A percentile compares a stretch with the other conserved stretches of the same genome.
Conservation (phyloP, 53 echinoderm and acorn worm species). For the Antedon mediterranea region DNA sequence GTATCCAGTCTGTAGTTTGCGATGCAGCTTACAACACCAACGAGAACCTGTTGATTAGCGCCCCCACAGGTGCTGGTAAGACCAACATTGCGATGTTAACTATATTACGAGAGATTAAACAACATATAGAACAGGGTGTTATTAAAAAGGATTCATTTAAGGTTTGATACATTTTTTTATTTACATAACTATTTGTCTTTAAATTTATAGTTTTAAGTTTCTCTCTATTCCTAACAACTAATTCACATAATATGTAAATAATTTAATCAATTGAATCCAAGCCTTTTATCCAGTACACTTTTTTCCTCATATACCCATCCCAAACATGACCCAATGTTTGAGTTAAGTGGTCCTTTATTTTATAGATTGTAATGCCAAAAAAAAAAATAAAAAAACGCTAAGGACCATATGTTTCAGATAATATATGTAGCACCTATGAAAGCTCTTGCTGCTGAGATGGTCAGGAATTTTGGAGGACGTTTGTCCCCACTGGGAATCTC, state of each 20-base stretch:
- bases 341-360: too few species aligned
- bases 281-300: too few species aligned
- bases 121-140: conserved; percentile 80
- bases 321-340: too few species aligned
- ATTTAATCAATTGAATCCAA: too few species aligned
- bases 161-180: too few species aligned
- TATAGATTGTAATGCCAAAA: too few species aligned
- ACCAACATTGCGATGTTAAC: conserved; percentile 98
- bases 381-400: too few species aligned
- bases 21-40: conserved; percentile 90
- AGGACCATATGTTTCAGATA: conserved; percentile 38
- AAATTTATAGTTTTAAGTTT: too few species aligned
- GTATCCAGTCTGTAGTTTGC: conserved; percentile 81
- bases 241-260: too few species aligned
- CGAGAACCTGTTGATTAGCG: conserved; percentile 86
- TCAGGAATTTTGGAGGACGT: conserved; percentile 80
- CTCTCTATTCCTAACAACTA: too few species aligned
- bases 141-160: conserved; percentile 97
- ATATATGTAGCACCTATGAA: conserved; percentile 98
- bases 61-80: conserved; percentile 93
- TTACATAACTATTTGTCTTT: too few species aligned
- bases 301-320: too few species aligned
- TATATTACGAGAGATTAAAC: conserved; percentile 72
- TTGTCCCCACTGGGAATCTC: conserved; percentile 68
- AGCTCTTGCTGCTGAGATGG: conserved; percentile 95